Conservation (phyloP, 2,888 invertebrate genomes). For the Drosophila kanekoi region DNA sequence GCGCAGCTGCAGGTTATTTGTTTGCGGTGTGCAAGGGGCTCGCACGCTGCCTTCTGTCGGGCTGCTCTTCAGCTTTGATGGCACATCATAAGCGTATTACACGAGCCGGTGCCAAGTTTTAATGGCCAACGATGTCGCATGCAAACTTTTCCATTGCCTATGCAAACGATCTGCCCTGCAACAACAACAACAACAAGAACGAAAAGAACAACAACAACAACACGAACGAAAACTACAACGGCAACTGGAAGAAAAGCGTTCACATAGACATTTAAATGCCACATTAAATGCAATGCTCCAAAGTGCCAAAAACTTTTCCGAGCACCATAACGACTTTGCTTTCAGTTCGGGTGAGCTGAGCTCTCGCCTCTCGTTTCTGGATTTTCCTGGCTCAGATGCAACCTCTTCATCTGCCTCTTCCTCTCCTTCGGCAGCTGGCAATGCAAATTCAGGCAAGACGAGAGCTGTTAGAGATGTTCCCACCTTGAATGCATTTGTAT, state of each 20-base stretch:
- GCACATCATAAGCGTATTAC: slow-evolving; percentile 55
- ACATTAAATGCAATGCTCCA: slow-evolving; percentile 54
- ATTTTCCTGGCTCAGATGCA: background rate
- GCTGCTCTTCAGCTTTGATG: slow-evolving; percentile 27
- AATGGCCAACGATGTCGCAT: slow-evolving; percentile 41
- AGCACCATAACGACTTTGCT: slow-evolving; percentile 27
- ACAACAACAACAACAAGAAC: slow-evolving; percentile 1
- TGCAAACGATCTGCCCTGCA: slow-evolving; percentile 58
- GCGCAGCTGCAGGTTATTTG: background rate
- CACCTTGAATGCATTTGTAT: background rate
- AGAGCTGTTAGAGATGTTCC: background rate
- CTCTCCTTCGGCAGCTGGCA: background rate
- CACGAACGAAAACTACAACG: slow-evolving; percentile 18
- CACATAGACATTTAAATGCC: slow-evolving; percentile 46
- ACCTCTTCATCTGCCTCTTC: too few relatives aligned
- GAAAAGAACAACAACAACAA: slow-evolving; percentile 1
- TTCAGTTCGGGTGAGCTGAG: slow-evolving; percentile 6
- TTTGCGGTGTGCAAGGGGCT: background rate
- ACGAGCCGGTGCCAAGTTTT: slow-evolving; percentile 40
- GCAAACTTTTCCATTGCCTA: slow-evolving; percentile 65
- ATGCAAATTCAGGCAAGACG: slow-evolving; percentile 23
- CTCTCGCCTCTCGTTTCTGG: slow-evolving; percentile 3
- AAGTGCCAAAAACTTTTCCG: slow-evolving; percentile 23
- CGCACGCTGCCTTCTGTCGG: background rate
- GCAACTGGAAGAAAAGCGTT: slow-evolving; percentile 18